Evolutionary conservation across 2,888 invertebrate species (phyloP).

Genomic region (Lasioglossum leucozonium): DNA sequence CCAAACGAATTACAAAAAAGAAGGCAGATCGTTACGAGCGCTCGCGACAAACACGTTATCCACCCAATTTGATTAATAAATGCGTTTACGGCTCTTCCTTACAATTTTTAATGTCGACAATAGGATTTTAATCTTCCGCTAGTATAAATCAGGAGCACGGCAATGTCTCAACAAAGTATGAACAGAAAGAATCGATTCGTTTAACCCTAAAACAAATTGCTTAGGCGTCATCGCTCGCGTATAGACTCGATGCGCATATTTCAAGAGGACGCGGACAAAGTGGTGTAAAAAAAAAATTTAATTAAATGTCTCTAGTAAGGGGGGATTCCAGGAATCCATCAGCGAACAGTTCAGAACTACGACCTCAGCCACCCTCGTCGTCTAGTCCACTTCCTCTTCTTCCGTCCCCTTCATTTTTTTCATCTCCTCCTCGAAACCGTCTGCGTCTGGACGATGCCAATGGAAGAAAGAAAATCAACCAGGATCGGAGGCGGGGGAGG

Average conservation of each 20-base stretch:
- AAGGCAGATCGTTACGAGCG: too few species aligned
- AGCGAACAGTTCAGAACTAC: slow-evolving; percentile 57
- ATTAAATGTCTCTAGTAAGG: slow-evolving; percentile 18
- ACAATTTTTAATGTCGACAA: too few species aligned
- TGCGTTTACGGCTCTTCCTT: too few species aligned
- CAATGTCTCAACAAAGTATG: too few species aligned
- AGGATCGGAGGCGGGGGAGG: too few species aligned
- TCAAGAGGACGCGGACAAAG: neutral
- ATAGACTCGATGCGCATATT: neutral
- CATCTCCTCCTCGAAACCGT: slow-evolving; percentile 63
- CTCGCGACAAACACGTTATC: too few species aligned
- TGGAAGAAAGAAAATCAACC: slow-evolving; percentile 66
- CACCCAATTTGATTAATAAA: too few species aligned
- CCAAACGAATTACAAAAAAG: too few species aligned
- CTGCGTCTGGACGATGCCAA: slow-evolving; percentile 66
- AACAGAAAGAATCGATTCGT: too few species aligned
- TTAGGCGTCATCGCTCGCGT: neutral
- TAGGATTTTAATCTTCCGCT: too few species aligned
- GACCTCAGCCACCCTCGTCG: slow-evolving; percentile 64
- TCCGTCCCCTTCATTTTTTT: slow-evolving; percentile 64
- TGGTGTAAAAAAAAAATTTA: neutral
- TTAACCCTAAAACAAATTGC: neutral
- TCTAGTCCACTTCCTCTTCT: slow-evolving; percentile 74
- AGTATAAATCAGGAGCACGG: too few species aligned
- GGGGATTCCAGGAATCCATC: slow-evolving; percentile 52